Conservation (phyloP, 2,888 invertebrate genomes). For the Netelia fuscicornis region DNA sequence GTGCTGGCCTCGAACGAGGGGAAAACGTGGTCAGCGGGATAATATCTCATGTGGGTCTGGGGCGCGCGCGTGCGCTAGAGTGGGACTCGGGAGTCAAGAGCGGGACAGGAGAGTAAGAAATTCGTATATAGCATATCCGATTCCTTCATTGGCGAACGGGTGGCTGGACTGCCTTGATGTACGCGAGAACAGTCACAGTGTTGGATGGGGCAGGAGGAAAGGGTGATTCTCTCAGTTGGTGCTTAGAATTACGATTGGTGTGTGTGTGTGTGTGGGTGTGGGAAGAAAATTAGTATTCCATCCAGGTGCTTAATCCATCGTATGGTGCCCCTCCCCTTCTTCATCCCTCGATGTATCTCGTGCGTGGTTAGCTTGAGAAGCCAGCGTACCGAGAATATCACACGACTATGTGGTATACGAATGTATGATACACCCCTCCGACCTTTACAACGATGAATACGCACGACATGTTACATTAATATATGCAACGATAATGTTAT, state of each 20-base stretch:
- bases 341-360: conserved; percentile 17
- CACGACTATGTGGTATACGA: neutral
- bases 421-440: conserved; percentile 22
- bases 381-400: conserved; percentile 20
- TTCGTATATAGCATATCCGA: conserved; percentile 59
- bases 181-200: neutral
- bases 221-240: conserved; percentile 21
- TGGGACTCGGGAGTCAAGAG: neutral
- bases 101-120: conserved; percentile 61
- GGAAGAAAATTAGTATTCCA: conserved; percentile 75
- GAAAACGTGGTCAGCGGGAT: conserved; percentile 57
- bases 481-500: neutral
- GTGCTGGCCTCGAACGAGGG: neutral
- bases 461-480: neutral
- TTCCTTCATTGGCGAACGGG: conserved; percentile 15
- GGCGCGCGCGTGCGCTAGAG: neutral
- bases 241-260: conserved; percentile 65
- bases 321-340: neutral
- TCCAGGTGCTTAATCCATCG: conserved; percentile 61
- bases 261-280: conserved; percentile 47
- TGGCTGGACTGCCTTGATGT: neutral
- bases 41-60: conserved; percentile 60
- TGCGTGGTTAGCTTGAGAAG: conserved; percentile 17
- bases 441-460: neutral
- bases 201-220: conserved; percentile 11